Evolutionary conservation across 2,797 vertebrate species (phyloP).

Genomic region (Australoheros facetus): DNA sequence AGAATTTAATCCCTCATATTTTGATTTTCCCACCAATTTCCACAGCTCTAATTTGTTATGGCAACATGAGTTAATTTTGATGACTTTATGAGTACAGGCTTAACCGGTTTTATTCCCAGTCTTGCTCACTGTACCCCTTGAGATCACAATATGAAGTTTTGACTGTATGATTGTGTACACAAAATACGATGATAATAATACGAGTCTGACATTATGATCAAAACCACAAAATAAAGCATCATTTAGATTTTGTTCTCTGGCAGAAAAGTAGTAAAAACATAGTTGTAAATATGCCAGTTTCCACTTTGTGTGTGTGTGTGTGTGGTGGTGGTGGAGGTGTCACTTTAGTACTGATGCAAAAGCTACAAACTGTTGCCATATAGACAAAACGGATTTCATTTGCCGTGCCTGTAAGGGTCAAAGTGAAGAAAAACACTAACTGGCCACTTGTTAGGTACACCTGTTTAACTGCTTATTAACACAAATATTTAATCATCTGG

Average conservation of each 20-base stretch:
- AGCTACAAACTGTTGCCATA: neutral
- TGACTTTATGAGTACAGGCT: conserved; percentile 7
- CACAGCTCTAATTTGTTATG: neutral
- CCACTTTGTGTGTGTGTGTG: too few relatives aligned
- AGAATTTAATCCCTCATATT: neutral
- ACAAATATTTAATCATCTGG: neutral
- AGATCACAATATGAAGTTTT: neutral
- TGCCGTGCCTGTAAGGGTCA: neutral
- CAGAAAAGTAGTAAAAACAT: neutral
- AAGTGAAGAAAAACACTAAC: neutral
- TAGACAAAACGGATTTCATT: neutral
- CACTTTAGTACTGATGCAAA: neutral
- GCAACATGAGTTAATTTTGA: neutral
- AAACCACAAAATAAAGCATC: neutral
- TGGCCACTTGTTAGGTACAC: neutral
- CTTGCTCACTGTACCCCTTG: neutral
- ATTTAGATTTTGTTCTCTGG: neutral
- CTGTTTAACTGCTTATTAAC: neutral
- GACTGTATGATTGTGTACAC: neutral
- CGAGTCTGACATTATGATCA: neutral
- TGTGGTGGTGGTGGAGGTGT: too few relatives aligned
- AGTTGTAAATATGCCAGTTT: neutral
- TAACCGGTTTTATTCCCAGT: neutral
- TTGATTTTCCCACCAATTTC: neutral
- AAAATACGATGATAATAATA: neutral